Base-by-base conservation (phyloP, 2,888 invertebrate species). In the Agrilus cyanescens region DNA sequence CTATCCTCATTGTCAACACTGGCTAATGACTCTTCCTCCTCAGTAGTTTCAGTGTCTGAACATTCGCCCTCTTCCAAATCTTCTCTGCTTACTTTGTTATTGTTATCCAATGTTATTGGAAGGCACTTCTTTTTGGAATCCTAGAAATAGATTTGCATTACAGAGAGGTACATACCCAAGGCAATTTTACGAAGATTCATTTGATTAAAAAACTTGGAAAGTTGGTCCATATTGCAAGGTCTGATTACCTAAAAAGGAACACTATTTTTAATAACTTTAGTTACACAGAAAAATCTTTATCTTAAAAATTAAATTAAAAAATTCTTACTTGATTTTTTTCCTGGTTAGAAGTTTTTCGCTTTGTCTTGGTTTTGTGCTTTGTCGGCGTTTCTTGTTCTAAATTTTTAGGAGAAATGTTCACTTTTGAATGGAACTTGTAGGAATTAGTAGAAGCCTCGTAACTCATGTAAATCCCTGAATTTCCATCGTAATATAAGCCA, bases 401-500 rank as follows among this genome's bases (percentile, higher is more conserved):
- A n/a, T 14, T 32, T 12, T 25, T 30, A 25, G 2, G 12, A 6
- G 37, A 7, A 10, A 31, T 29, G 32, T 41, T 73, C 2, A 80
- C 77, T 67, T 84, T 85, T 3, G 87, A 88, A 65, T 90, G 85
- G 63, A 85, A 87, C 44, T 80, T 77, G 65, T 87, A 90, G 30
- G 75, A 69, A 55, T 85, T 75, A 40, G 77, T 82, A 25, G 79
- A 76, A 52, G 82, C 75, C 54, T 91, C 82, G 60, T 86, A 93
- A 55, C 74, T 77, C 58, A 89, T 85, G 63, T 93, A 94, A 42
- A 81, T 85, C 3, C 85, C 84, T 25, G 81, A 82, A 50, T 82
- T 80, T 5, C 87, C 85, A 65, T 94, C 90, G 60, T 93, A 95
- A 62, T 91, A 93, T 20, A 94, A 70, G 2, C 86, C 84, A 55